Evolutionary conservation across 2,797 vertebrate genomes (phyloP), one percentile per base, ranked within the genome.

Genomic region (Eleutherodactylus coqui): DNA sequence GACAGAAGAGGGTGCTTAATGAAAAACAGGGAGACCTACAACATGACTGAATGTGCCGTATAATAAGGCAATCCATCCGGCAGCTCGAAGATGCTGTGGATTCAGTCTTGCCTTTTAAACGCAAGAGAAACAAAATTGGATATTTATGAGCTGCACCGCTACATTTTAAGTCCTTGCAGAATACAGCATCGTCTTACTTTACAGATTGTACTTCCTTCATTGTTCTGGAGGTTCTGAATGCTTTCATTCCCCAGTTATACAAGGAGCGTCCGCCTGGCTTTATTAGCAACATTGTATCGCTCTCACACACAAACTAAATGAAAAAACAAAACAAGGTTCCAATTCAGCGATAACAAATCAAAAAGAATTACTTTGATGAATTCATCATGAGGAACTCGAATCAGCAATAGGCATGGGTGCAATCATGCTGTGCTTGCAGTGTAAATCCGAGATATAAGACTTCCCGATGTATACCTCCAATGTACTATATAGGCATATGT

Each of bases 241-340:
- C 19, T 14, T 60, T 79, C 24, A 47, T n/a, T 80, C 17, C 76
- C n/a, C 41, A 29, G 32, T 72, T 72, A 72, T 72, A 72, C 67
- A 72, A 72, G 14, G 19, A 51, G 21, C 29, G 36, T 69, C 24
- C 27, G 27, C 24, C 21, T 24, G 27, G 16, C 62, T 45, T 36
- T 34, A 53, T 51, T 49, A 82, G 27, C 10, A 36, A 38, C 41
- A 80, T 32, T 47, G 32, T 29, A 80, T 32, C 6, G 27, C 41
- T 47, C 6, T n/a, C 36, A 45, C 21, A 16, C 8, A 1, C 36
- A 43, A 53, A 53, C 45, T 21, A 43, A n/a, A 72, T 11, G 7
- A 43, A 21, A 19, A 36, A 76, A n/a, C 29, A 17, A 67, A 11
- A 67, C 27, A 34, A 67, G 62, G 16, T 9, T 55, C 9, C 53